A percentile compares a stretch with the other conserved stretches of the same genome.
Conservation (phyloP, 1,140 invertebrate genomes). For the Listronotus oregonensis region DNA sequence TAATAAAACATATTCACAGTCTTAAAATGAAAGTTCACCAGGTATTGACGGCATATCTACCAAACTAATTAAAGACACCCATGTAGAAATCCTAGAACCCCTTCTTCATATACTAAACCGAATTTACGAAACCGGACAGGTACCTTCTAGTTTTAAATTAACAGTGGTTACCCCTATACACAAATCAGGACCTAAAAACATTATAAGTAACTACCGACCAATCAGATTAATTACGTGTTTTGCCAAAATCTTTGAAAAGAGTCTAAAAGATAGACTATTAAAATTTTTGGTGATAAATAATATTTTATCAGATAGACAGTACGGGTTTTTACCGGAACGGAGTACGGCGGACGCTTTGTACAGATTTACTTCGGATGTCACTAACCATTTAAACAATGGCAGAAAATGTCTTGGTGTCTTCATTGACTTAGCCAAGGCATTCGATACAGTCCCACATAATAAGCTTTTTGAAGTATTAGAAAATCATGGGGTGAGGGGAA, state of each 20-base stretch:
- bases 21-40: slow-evolving; percentile 6
- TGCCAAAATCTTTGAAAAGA: slow-evolving; percentile 42
- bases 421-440: slow-evolving; percentile 23
- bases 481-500: slow-evolving; percentile 12
- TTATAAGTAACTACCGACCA: slow-evolving; percentile 40
- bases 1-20: slow-evolving; percentile 15
- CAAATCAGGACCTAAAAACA: slow-evolving; percentile 17
- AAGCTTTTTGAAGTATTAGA: slow-evolving; percentile 12
- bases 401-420: slow-evolving; percentile 19
- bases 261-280: slow-evolving; percentile 34
- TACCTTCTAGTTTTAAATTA: slow-evolving; percentile 18
- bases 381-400: slow-evolving; percentile 11
- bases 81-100: neutral
- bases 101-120: slow-evolving; percentile 18
- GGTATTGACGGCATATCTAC: slow-evolving; percentile 14
- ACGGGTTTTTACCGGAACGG: slow-evolving; percentile 32
- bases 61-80: slow-evolving; percentile 10
- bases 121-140: slow-evolving; percentile 1
- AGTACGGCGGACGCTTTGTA: slow-evolving; percentile 17
- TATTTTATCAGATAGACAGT: slow-evolving; percentile 13
- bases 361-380: slow-evolving; percentile 31
- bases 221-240: slow-evolving; percentile 38
- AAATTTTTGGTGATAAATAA: slow-evolving; percentile 33
- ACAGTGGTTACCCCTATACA: slow-evolving; percentile 11
- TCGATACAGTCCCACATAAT: slow-evolving; percentile 27